Conservation (phyloP, 1,140 invertebrate species). For the Cydia splendana region DNA sequence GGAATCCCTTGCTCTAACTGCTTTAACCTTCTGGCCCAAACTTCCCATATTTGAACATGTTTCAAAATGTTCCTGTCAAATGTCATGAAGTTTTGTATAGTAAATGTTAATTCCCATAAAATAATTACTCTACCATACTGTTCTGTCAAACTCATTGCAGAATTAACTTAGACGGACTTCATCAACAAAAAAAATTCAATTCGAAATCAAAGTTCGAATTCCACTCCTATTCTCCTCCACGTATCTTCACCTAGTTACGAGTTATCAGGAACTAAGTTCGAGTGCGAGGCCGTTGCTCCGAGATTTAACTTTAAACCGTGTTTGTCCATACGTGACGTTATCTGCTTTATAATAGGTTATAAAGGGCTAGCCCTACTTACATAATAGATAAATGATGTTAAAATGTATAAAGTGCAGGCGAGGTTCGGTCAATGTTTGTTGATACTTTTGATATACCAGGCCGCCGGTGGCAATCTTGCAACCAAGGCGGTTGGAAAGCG, state of each 20-base stretch:
- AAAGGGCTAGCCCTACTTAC: constrained; percentile 17
- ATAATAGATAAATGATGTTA: not conserved
- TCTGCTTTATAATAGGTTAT: constrained; percentile 15
- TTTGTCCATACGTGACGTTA: constrained; percentile 7
- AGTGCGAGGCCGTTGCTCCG: not conserved
- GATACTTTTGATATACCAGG: not conserved
- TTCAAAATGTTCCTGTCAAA: too few species aligned
- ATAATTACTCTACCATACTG: too few species aligned
- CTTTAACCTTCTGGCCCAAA: too few species aligned
- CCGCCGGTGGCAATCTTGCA: too few species aligned
- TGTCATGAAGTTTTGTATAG: too few species aligned
- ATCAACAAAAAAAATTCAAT: too few species aligned
- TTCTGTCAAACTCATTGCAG: too few species aligned
- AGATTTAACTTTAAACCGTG: constrained; percentile 19
- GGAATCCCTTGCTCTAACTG: too few species aligned
- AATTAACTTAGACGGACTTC: too few species aligned
- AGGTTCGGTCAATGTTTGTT: constrained; percentile 30
- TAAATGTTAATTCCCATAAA: too few species aligned
- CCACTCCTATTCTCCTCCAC: not conserved
- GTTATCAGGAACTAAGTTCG: not conserved
- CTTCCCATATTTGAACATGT: too few species aligned
- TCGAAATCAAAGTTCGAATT: not conserved
- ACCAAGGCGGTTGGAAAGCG: too few species aligned
- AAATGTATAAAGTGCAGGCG: not conserved
- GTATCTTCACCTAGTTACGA: constrained; percentile 1